phyloP scores from a whole-genome alignment of 1,140 invertebrate genomes.

The Drosophila oshimai region DNA sequence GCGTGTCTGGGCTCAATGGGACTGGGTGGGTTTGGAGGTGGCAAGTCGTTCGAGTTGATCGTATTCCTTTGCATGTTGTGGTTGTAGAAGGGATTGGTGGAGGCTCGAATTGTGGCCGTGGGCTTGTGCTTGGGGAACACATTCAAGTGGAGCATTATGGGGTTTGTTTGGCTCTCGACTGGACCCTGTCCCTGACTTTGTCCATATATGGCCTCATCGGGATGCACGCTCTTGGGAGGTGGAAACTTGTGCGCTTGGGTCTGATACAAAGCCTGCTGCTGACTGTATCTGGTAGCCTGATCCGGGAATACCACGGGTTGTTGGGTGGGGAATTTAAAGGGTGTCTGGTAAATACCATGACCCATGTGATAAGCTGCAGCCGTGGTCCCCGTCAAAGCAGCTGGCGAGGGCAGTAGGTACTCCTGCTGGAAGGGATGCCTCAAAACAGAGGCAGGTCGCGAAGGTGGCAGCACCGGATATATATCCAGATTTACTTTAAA shows the following conservation, averaged over 20 bases:
- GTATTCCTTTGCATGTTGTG: constrained; percentile 47
- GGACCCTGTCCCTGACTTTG: constrained; percentile 3
- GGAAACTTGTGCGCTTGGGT: constrained; percentile 40
- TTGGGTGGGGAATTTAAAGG: constrained; percentile 63
- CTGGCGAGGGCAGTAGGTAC: constrained; percentile 46
- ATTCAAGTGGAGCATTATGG: constrained; percentile 73
- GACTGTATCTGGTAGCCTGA: constrained; percentile 54
- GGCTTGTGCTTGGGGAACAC: constrained; percentile 76
- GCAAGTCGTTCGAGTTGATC: constrained; percentile 38
- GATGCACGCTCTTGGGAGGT: constrained; percentile 14
- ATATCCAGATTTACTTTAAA: constrained; percentile 77
- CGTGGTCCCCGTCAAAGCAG: constrained; percentile 28
- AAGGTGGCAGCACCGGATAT: constrained; percentile 68
- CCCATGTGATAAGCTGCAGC: constrained; percentile 19
- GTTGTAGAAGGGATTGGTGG: constrained; percentile 74
- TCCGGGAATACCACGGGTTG: constrained; percentile 57
- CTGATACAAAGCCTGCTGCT: constrained; percentile 58
- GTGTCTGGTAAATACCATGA: constrained; percentile 50
- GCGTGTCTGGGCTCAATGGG: constrained; percentile 67
- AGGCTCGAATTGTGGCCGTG: constrained; percentile 37
- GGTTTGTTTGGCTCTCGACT: constrained; percentile 48
- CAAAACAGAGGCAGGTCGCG: constrained; percentile 57
- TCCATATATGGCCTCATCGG: constrained; percentile 49
- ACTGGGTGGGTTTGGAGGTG: constrained; percentile 55
- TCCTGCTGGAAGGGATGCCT: constrained; percentile 72